phyloP scores from a whole-genome alignment of 2,797 vertebrate species.

The Natrix natrix region DNA sequence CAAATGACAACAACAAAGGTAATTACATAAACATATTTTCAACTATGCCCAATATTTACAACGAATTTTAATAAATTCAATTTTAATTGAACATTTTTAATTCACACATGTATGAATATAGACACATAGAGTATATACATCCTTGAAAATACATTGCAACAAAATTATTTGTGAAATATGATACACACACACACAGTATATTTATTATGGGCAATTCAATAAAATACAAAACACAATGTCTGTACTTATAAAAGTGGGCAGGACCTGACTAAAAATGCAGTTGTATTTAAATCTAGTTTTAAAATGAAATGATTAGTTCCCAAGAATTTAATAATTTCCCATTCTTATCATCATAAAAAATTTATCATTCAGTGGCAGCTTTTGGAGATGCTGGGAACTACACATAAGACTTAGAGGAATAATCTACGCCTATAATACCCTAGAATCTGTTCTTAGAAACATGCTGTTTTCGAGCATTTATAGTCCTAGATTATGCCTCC shows the following conservation, averaged over 20 bases:
- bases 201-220: background rate
- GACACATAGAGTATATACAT: background rate
- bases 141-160: background rate
- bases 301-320: background rate
- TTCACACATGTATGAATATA: background rate
- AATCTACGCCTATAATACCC: background rate
- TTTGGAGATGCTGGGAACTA: background rate
- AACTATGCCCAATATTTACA: background rate
- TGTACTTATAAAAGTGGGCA: background rate
- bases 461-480: conserved; percentile 39
- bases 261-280: background rate
- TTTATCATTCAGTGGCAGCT: background rate
- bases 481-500: conserved; percentile 8
- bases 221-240: background rate
- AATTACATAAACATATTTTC: background rate
- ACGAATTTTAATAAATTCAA: background rate
- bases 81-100: background rate
- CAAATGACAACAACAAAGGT: background rate
- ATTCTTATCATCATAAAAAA: background rate
- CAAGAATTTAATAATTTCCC: background rate
- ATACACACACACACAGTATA: background rate
- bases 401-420: background rate
- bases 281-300: background rate
- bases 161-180: background rate
- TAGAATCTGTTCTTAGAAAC: background rate